These are phyloP conservation scores for Agrochola lychnidis DNA, from an alignment of 2,888 invertebrate genomes.

Conservation along the genomic window DNA sequence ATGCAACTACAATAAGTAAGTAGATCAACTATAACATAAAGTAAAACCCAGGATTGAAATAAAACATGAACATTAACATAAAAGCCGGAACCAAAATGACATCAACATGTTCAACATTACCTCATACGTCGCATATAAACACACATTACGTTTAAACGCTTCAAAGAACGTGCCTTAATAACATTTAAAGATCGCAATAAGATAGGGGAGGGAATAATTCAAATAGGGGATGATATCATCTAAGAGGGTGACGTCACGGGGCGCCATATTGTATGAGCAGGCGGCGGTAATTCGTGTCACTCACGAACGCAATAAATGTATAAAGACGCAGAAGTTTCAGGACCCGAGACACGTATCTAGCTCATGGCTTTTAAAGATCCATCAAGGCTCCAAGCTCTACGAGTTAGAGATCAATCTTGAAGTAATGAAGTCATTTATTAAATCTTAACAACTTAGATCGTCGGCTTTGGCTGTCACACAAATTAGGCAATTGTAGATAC, in stretches of 20 bases:
- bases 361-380: constrained; percentile 25
- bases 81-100: constrained; percentile 15
- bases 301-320: constrained; percentile 40
- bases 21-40: not conserved
- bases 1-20: not conserved
- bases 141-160: constrained; percentile 42
- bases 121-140: constrained; percentile 44
- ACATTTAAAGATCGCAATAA: constrained; percentile 58
- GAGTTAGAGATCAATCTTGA: constrained; percentile 7
- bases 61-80: constrained; percentile 17
- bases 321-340: constrained; percentile 42
- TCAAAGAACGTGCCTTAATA: constrained; percentile 58
- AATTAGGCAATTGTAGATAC: not conserved
- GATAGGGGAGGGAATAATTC: constrained; percentile 59
- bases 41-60: not conserved
- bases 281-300: constrained; percentile 53
- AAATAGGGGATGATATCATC: constrained; percentile 64
- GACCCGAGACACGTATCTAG: constrained; percentile 27
- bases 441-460: not conserved
- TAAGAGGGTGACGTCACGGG: constrained; percentile 53
- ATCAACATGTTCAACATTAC: constrained; percentile 47
- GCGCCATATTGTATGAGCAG: constrained; percentile 31
- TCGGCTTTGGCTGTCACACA: not conserved
- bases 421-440: not conserved
- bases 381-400: not conserved